Evolutionary conservation across 2,113 vertebrate species (phyloP).

Genomic region (human (Homo sapiens)): GRCh38 chr2:49959501-49960000

Average conservation of each 20-base stretch:
- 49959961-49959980: constrained; percentile 35
- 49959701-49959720: background rate
- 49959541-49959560: background rate
- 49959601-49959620: background rate
- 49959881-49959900: background rate
- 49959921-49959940: background rate
- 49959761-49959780: background rate
- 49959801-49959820: background rate
- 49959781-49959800: background rate
- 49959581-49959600: background rate
- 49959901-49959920: background rate
- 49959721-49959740: background rate
- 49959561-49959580: rapidly evolving
- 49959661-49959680: background rate
- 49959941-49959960: constrained; percentile 45
- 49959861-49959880: background rate
- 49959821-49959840: background rate
- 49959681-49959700: constrained; percentile 22
- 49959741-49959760: background rate
- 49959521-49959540: background rate
- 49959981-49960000: constrained; percentile 74
- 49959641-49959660: constrained; percentile 1
- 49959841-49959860: background rate
- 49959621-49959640: background rate
- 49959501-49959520: background rate